A percentile compares a stretch with the other conserved stretches of the same genome.
Evolutionary conservation across 2,113 vertebrate species (phyloP).

Genomic region (Odontophorus gujanensis): DNA sequence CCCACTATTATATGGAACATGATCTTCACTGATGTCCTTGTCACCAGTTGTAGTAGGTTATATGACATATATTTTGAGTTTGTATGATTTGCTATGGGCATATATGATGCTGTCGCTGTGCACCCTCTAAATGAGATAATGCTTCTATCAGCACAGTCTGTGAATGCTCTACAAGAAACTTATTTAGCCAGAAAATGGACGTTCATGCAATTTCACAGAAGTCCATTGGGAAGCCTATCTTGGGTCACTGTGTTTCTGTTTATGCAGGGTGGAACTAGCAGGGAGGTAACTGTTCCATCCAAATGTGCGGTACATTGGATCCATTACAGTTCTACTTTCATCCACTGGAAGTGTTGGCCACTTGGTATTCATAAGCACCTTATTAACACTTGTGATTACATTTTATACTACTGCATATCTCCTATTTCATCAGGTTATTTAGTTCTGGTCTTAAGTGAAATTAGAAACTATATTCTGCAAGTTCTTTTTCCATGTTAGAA

Average conservation of each 20-base stretch:
- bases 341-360: not conserved
- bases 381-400: not conserved
- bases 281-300: not conserved
- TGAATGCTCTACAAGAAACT: not conserved
- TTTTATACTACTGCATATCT: not conserved
- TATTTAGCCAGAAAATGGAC: slow-evolving; percentile 1
- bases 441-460: not conserved
- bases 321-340: not conserved
- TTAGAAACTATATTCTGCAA: not conserved
- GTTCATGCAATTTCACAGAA: not conserved
- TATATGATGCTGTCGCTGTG: not conserved
- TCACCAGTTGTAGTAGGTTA: accelerated
- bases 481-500: accelerated
- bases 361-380: slow-evolving; percentile 6
- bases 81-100: not conserved
- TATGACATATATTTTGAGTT: not conserved
- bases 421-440: not conserved
- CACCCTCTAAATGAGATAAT: not conserved
- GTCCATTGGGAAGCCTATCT: not conserved
- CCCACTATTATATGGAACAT: not conserved
- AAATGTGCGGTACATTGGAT: not conserved
- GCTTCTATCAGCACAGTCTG: not conserved
- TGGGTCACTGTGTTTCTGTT: not conserved
- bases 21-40: not conserved
- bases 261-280: not conserved